These are phyloP conservation scores for Athrips mouffetella DNA, from an alignment of 2,888 invertebrate genomes.

Conservation along the genomic window DNA sequence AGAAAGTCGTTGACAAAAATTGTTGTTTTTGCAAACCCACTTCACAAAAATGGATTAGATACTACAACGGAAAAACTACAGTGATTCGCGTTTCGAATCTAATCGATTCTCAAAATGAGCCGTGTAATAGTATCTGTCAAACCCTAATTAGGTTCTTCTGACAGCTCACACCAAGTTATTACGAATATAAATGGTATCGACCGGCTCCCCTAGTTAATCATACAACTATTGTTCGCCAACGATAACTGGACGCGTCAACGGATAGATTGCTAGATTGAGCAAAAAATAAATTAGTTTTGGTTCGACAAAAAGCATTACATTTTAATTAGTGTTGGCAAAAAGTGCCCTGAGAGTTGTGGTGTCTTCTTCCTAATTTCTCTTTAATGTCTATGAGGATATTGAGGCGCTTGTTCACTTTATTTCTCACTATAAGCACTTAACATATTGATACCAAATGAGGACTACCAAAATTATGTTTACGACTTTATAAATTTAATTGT, in stretches of 20 bases:
- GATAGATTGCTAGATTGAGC: conserved; percentile 22
- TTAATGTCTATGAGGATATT: too few relatives aligned
- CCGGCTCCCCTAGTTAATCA: conserved; percentile 38
- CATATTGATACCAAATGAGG: too few relatives aligned
- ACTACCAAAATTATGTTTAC: too few relatives aligned
- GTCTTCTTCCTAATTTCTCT: background rate
- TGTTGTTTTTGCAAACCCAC: too few relatives aligned
- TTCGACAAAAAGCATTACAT: conserved; percentile 57
- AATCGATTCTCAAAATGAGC: conserved; percentile 1
- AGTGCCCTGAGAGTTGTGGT: conserved; percentile 9
- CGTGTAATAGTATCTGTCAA: background rate
- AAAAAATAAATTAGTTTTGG: conserved; percentile 69
- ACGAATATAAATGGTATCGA: conserved; percentile 36
- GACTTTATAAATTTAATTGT: too few relatives aligned
- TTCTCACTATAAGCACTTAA: too few relatives aligned
- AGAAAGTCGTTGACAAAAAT: too few relatives aligned
- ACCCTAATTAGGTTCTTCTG: conserved; percentile 19
- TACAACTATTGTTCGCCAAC: conserved; percentile 35
- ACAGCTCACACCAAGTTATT: conserved; percentile 30
- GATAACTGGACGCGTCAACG: conserved; percentile 17
- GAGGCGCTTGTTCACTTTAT: too few relatives aligned
- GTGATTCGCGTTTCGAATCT: background rate
- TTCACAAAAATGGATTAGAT: too few relatives aligned
- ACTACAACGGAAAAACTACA: background rate
- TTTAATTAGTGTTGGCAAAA: conserved; percentile 58